Evolutionary conservation across 2,888 invertebrate species (phyloP), one percentile per base, ranked within the genome.

Genomic region (Suillia variegata): DNA sequence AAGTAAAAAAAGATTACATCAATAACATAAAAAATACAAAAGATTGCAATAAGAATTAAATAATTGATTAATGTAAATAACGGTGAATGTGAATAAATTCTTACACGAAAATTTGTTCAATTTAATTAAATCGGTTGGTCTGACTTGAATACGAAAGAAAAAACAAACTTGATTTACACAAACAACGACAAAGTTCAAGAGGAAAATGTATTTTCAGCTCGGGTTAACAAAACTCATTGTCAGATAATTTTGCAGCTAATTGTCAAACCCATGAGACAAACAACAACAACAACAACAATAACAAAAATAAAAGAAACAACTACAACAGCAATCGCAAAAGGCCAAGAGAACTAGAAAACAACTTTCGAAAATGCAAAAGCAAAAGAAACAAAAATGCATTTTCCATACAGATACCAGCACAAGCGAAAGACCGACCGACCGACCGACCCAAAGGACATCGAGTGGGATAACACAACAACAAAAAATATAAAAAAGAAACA

Each of bases 161-260:
- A n/a, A n/a, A n/a, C n/a, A n/a, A n/a, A n/a, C n/a, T n/a, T n/a
- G n/a, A n/a, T n/a, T n/a, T n/a, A n/a, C n/a, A n/a, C n/a, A n/a
- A n/a, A n/a, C n/a, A n/a, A n/a, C n/a, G n/a, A n/a, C n/a, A n/a
- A n/a, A n/a, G n/a, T 38, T 5, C 15, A n/a, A 45, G n/a, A 45
- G 17, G 20, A 17, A 20, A 45, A 45, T 45, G 17, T 64, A 67
- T 61, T 65, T 73, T 65, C 73, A 66, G 69, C 65, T 67, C 68
- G 67, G 70, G 68, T 71, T 65, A 63, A 67, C 75, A 69, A 72
- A n/a, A 75, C 72, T 76, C 73, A 74, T 74, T 74, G 76, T 75
- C 75, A 73, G 75, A 75, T 74, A 74, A 74, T 75, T 75, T 55
- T 52, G 55, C 21, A 72, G 76, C 63, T 72, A 63, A 71, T 74